Evolutionary conservation across 2,888 invertebrate species (phyloP).

Genomic region (Panorpa germanica): DNA sequence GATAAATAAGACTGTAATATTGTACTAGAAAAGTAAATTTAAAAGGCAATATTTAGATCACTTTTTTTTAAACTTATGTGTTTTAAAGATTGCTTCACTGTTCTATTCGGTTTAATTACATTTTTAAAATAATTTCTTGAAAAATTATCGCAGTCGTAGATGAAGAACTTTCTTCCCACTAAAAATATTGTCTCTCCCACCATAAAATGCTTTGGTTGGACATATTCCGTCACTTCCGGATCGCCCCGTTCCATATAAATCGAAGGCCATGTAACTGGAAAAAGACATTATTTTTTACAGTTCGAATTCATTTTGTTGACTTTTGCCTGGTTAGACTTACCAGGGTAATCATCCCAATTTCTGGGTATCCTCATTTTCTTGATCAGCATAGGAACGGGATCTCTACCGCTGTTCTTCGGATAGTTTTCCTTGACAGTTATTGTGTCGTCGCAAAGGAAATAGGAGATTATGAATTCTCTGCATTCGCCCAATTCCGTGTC

Average conservation of each 20-base stretch:
- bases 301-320: too few species aligned
- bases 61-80: too few species aligned
- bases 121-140: slow-evolving; percentile 55
- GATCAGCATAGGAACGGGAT: slow-evolving; percentile 55
- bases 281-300: slow-evolving; percentile 5
- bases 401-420: slow-evolving; percentile 50
- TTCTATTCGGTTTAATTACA: slow-evolving; percentile 14
- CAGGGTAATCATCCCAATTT: slow-evolving; percentile 42
- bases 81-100: too few species aligned
- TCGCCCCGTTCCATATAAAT: slow-evolving; percentile 49
- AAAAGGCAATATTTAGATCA: too few species aligned
- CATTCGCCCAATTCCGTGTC: slow-evolving; percentile 34
- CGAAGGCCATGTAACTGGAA: slow-evolving; percentile 37
- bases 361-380: slow-evolving; percentile 60
- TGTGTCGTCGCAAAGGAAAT: slow-evolving; percentile 66
- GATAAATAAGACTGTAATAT: too few species aligned
- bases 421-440: slow-evolving; percentile 59
- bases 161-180: slow-evolving; percentile 47
- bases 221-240: slow-evolving; percentile 56
- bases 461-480: slow-evolving; percentile 49
- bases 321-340: slow-evolving; percentile 18
- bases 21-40: too few species aligned
- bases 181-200: slow-evolving; percentile 53
- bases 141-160: slow-evolving; percentile 64
- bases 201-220: slow-evolving; percentile 55